A percentile compares a stretch with the other conserved stretches of the same genome.
These are phyloP conservation scores for Eremophila alpestris DNA, from an alignment of 2,797 vertebrate species.

Conservation along the genomic window DNA sequence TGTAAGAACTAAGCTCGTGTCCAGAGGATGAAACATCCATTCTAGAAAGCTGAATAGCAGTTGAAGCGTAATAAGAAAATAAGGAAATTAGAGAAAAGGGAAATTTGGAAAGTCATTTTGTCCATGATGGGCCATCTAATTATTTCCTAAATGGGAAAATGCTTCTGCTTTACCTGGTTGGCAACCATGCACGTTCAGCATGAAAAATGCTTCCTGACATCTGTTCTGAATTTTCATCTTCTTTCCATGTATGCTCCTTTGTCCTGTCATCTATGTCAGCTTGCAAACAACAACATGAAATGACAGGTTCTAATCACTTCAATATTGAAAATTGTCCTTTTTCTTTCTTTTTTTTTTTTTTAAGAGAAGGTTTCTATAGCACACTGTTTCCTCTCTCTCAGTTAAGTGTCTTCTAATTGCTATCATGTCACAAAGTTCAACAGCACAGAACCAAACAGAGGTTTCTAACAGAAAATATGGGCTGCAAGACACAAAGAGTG, in stretches of 20 bases:
- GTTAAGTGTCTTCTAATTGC: slow-evolving; percentile 32
- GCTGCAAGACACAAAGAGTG: neutral
- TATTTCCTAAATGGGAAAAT: slow-evolving; percentile 59
- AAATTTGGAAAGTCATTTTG: slow-evolving; percentile 44
- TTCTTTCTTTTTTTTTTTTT: neutral
- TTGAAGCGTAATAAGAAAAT: neutral
- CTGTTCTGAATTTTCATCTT: slow-evolving; percentile 68
- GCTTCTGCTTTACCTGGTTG: slow-evolving; percentile 49
- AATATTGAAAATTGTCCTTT: slow-evolving; percentile 25
- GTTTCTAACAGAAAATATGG: neutral
- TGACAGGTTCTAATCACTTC: slow-evolving; percentile 54
- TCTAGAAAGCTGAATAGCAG: neutral
- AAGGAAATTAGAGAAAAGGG: slow-evolving; percentile 22
- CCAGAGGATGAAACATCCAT: neutral
- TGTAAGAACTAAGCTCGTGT: neutral
- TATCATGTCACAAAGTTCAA: neutral
- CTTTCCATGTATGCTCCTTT: slow-evolving; percentile 31
- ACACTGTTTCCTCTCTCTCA: neutral
- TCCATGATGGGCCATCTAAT: slow-evolving; percentile 17
- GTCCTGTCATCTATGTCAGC: slow-evolving; percentile 51
- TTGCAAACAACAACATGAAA: slow-evolving; percentile 53
- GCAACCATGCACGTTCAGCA: slow-evolving; percentile 24
- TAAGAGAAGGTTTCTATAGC: neutral
- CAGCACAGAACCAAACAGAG: neutral
- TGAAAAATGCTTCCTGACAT: slow-evolving; percentile 60